phyloP scores from a whole-genome alignment of 2,797 vertebrate species.

The Crenuchus spilurus region DNA sequence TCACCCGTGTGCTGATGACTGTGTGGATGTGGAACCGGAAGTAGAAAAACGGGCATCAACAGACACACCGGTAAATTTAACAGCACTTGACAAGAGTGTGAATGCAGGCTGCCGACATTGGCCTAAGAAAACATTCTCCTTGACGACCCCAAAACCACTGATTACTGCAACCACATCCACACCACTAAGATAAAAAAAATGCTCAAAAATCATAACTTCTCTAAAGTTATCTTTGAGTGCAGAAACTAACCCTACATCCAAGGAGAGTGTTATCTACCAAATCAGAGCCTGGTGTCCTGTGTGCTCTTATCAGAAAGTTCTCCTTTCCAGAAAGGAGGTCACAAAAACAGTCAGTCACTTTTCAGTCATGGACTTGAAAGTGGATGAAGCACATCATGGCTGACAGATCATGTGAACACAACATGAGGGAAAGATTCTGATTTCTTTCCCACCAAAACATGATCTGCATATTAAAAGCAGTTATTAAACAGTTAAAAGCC shows the following conservation, averaged over 20 bases:
- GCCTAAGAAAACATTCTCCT: constrained; percentile 1
- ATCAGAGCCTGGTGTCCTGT: constrained; percentile 3
- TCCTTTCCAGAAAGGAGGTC: constrained; percentile 1
- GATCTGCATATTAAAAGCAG: constrained; percentile 17
- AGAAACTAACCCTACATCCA: not conserved
- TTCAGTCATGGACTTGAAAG: constrained; percentile 49
- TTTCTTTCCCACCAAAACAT: not conserved
- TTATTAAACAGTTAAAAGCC: constrained; percentile 41
- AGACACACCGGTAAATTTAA: constrained; percentile 36
- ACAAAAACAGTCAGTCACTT: constrained; percentile 47
- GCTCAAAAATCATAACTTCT: not conserved
- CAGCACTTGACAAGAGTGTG: constrained; percentile 29
- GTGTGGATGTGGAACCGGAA: constrained; percentile 24
- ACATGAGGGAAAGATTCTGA: not conserved
- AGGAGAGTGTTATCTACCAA: not conserved
- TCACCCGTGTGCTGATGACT: constrained; percentile 36
- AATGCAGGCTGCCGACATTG: constrained; percentile 8
- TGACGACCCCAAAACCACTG: not conserved
- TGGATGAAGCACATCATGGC: not conserved
- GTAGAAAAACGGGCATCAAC: constrained; percentile 32
- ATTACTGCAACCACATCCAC: not conserved
- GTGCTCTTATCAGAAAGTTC: not conserved
- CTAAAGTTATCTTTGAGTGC: not conserved
- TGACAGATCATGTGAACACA: not conserved
- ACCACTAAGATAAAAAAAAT: not conserved